Percentiles rank a stretch among this genome's conserved stretches.
Conservation (phyloP, 2,888 invertebrate genomes). For the Drosophila pseudotakahashii region DNA sequence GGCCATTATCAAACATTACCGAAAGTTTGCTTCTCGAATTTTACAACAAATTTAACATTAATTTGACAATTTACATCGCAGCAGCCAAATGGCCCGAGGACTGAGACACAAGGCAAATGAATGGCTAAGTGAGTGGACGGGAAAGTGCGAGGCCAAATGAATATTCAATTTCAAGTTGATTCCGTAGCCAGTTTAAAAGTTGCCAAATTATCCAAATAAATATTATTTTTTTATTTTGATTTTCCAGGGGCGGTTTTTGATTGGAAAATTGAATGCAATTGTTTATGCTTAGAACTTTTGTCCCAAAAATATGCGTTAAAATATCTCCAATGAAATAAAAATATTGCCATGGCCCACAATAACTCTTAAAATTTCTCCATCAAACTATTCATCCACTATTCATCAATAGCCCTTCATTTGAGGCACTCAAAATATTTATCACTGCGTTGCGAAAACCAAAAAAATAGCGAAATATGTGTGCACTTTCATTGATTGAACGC, state of each 20-base stretch:
- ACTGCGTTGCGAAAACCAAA: constrained; percentile 11
- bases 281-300: background rate
- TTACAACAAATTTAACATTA: constrained; percentile 77
- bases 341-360: background rate
- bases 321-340: background rate
- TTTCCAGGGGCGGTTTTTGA: constrained; percentile 17
- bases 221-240: background rate
- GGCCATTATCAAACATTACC: constrained; percentile 64
- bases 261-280: constrained; percentile 8
- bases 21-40: constrained; percentile 52
- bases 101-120: constrained; percentile 13
- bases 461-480: constrained; percentile 15
- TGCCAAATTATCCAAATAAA: constrained; percentile 31
- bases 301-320: background rate
- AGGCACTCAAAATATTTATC: constrained; percentile 22
- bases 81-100: constrained; percentile 39
- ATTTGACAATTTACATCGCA: constrained; percentile 67
- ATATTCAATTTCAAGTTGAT: constrained; percentile 65
- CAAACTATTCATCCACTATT: background rate
- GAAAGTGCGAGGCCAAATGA: constrained; percentile 46
- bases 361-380: constrained; percentile 6
- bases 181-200: constrained; percentile 40
- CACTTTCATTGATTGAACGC: constrained; percentile 59
- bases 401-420: constrained; percentile 31
- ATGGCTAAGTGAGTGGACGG: constrained; percentile 9